Evolutionary conservation across 1,140 invertebrate genomes (phyloP), one percentile per base, ranked within the genome.

Genomic region (Cardiocondyla obscurior): DNA sequence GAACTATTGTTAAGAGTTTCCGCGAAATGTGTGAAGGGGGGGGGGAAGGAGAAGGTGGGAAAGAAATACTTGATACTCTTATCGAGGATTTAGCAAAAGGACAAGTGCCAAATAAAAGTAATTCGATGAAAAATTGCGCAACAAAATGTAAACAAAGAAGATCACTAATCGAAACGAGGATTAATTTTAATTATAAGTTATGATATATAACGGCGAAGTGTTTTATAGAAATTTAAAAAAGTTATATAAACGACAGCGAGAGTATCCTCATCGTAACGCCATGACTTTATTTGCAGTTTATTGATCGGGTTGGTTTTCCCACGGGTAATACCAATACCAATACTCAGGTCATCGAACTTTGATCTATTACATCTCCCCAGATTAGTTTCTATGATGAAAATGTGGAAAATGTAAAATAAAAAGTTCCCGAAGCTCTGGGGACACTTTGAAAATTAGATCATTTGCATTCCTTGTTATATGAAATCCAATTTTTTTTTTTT

Each of bases 381-480:
- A 92, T 92, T 90, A 92, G 90, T 92, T 92, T 92, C 89, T 88
- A 84, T 83, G 84, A 69, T 89, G 86, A 76, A 89, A 89, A 87
- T 90, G 85, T 85, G 86, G 85, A 87, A 86, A 90, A 81, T 86
- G 86, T 81, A 87, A 90, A 91, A 92, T 89, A 92, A 89, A 89
- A 91, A 85, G 82, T 81, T 86, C 57, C 58, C 42, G 58, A 84
- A 82, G 60, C 79, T 84, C 82, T 88, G 83, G 87, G 90, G 91
- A 90, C 88, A 81, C 87, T 90, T 91, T 87, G 88, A 76, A 91
- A 93, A 93, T 93, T 91, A 92, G 89, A 92, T 93, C 90, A 92
- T 91, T 90, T 91, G 83, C 88, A 91, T 91, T 90, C 86, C 86
- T 86, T 73, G 87, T 88, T 88, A 88, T 70, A 76, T 39, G 46